These are phyloP conservation scores for Halcyon leucocephala DNA, from an alignment of 2,797 vertebrate species.

Conservation along the genomic window DNA sequence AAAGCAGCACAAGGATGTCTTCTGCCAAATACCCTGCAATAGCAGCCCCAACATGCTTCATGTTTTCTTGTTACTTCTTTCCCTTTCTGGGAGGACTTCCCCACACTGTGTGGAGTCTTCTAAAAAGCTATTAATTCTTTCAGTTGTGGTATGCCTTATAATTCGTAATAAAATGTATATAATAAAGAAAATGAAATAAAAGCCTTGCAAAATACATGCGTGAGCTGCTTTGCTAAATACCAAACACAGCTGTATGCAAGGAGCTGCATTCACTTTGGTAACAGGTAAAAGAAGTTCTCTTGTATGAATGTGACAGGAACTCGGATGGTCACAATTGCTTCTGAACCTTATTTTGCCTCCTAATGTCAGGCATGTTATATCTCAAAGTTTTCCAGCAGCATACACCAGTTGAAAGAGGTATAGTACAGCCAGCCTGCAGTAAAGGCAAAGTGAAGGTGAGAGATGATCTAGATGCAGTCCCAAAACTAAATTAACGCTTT, in stretches of 20 bases:
- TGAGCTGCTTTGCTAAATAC: not conserved
- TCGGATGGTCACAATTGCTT: not conserved
- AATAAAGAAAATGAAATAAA: not conserved
- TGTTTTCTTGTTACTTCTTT: not conserved
- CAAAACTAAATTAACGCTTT: not conserved
- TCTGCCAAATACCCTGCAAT: not conserved
- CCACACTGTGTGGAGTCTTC: not conserved
- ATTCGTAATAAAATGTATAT: not conserved
- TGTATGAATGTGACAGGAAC: not conserved
- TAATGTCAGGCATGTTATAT: not conserved
- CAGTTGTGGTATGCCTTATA: not conserved
- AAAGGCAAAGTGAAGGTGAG: not conserved
- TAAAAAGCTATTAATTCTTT: not conserved
- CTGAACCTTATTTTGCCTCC: not conserved
- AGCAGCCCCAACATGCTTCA: not conserved
- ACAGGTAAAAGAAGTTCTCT: not conserved
- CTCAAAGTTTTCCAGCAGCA: not conserved
- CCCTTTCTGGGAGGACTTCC: not conserved
- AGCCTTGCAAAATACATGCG: not conserved
- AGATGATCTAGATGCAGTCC: not conserved
- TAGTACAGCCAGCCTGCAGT: not conserved
- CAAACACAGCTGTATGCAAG: not conserved
- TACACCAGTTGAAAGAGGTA: not conserved
- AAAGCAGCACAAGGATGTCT: not conserved
- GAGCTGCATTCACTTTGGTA: not conserved